Evolutionary conservation across 1,140 invertebrate genomes (phyloP), one percentile per base, ranked within the genome.

Genomic region (Caenorhabditis remanei): DNA sequence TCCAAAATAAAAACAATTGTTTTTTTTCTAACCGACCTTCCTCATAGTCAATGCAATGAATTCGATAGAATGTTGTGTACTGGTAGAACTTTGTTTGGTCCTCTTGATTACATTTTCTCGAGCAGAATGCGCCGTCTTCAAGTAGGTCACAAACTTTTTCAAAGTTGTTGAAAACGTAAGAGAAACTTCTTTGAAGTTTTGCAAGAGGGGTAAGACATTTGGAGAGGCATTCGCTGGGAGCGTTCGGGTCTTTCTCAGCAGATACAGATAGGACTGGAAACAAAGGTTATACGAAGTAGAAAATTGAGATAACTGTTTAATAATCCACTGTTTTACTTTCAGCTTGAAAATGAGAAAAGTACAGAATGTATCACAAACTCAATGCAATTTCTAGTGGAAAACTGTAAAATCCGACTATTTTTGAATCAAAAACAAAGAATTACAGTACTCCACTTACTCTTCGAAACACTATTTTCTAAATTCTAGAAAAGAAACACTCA

Each of bases 41-140:
- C 82, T 91, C 90, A 58, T 92, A 87, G 43, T 91, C 90, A 63
- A 91, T 87, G 85, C 90, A 91, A 85, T 91, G 90, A 58, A 91
- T 88, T 61, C 90, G 87, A 87, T 91, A 91, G 84, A 91, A 91
- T 14, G 90, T 91, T 9, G 90, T 90, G 75, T 88, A 92, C 83
- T 92, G 90, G 83, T 91, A 89, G 89, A 91, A 91, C 43, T 84
- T 85, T 13, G 83, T 21, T 40, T 88, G 86, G 82, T 91, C 90
- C 40, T 90, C 86, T 9, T 85, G 50, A 19, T 56, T 82, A 56
- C 90, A 91, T 67, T 89, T 87, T 75, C 89, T 83, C 9, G 90
- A 75, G 71, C 90, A 91, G 53, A 85, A 71, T 14, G 91, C 90
- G 19, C 90, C 84, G 21, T 85, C 87, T 48, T 91, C 90, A 4